A percentile compares a stretch with the other conserved stretches of the same genome.
These are phyloP conservation scores for Rambutsinella grinnellia DNA, from an alignment of 2,888 invertebrate species.

Conservation along the genomic window DNA sequence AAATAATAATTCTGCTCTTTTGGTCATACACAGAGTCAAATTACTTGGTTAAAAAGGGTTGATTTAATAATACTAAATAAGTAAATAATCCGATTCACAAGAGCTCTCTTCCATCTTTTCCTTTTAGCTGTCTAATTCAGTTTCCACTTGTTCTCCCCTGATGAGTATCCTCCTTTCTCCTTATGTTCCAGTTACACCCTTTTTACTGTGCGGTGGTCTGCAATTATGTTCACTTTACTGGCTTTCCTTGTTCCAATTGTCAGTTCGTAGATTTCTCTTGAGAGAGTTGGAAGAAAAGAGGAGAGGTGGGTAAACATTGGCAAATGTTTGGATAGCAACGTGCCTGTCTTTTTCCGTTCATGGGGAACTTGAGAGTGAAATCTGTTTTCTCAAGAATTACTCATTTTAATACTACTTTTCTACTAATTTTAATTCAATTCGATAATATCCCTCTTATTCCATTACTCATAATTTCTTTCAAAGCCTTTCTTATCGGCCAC, in stretches of 20 bases:
- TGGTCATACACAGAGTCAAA: constrained; percentile 28
- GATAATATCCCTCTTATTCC: too few species aligned
- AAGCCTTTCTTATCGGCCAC: too few species aligned
- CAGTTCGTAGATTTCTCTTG: background rate
- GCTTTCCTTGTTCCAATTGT: background rate
- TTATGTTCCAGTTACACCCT: background rate
- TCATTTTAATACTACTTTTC: too few species aligned
- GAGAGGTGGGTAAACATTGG: background rate
- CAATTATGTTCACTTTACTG: background rate
- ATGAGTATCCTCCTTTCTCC: background rate
- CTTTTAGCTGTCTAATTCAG: constrained; percentile 1
- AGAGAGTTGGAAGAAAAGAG: background rate
- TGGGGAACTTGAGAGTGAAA: background rate
- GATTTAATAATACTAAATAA: constrained; percentile 38
- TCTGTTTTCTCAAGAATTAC: too few species aligned
- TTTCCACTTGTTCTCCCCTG: background rate
- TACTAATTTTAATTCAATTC: too few species aligned
- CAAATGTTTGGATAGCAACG: background rate
- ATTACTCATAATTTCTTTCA: too few species aligned
- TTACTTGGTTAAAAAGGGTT: constrained; percentile 36
- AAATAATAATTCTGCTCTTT: constrained; percentile 22
- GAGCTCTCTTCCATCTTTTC: background rate
- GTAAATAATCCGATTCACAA: constrained; percentile 2
- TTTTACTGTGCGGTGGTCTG: background rate
- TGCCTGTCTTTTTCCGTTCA: background rate